These are phyloP conservation scores for Euzetes globulus DNA, from an alignment of 2,888 invertebrate species.

Conservation along the genomic window DNA sequence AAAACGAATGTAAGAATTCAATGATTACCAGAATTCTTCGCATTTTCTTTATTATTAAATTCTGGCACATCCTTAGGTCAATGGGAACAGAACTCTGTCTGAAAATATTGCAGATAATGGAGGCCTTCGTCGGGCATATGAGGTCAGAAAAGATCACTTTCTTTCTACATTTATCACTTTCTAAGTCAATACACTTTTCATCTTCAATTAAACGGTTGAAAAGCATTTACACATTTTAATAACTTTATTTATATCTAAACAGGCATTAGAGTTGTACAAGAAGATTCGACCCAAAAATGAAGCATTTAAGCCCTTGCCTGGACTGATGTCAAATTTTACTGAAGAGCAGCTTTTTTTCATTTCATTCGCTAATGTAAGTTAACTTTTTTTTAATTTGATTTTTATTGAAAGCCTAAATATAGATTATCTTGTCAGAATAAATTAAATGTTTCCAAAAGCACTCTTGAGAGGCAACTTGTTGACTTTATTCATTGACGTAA, in stretches of 20 bases:
- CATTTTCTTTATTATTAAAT: not conserved
- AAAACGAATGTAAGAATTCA: not conserved
- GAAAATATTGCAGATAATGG: constrained; percentile 36
- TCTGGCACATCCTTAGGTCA: not conserved
- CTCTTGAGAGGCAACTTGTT: no score
- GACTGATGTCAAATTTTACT: not conserved
- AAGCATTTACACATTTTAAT: no score
- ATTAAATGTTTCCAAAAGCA: no score
- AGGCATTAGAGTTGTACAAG: constrained; percentile 30
- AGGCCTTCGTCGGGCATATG: constrained; percentile 33
- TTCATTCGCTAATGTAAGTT: constrained; percentile 34
- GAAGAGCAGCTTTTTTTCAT: constrained; percentile 34
- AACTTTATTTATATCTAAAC: no score
- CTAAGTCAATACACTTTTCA: no score
- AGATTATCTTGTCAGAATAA: no score
- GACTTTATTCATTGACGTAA: no score
- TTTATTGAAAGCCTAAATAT: no score
- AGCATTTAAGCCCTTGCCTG: not conserved
- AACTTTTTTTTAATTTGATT: no score
- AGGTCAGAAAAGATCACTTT: no score
- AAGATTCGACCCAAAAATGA: not conserved
- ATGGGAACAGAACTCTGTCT: constrained; percentile 8
- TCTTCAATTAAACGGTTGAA: no score
- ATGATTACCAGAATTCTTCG: not conserved
- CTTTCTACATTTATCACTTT: no score